These are phyloP conservation scores for Dynastes maya DNA, from an alignment of 2,888 invertebrate genomes.

Conservation along the genomic window DNA sequence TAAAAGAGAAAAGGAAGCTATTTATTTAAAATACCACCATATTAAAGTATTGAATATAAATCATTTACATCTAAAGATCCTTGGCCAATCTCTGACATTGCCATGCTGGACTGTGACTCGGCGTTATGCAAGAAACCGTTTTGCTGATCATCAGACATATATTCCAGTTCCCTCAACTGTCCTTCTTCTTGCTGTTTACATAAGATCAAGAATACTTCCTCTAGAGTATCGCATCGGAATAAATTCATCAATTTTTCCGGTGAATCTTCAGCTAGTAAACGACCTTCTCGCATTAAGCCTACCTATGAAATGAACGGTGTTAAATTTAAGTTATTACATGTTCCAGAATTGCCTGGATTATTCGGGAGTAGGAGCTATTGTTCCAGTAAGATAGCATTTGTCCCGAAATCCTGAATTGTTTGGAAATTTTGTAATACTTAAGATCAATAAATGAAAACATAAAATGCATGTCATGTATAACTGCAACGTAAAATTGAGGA, in stretches of 20 bases:
- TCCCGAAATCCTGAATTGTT: too few species aligned
- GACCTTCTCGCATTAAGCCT: conserved; percentile 90
- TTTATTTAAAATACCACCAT: too few species aligned
- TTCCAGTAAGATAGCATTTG: too few species aligned
- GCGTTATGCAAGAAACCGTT: conserved; percentile 50
- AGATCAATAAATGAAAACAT: too few species aligned
- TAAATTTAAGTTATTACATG: neutral
- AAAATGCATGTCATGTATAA: too few species aligned
- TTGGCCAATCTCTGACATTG: conserved; percentile 51
- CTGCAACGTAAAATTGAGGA: too few species aligned
- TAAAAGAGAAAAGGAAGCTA: neutral
- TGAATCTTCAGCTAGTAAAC: conserved; percentile 88
- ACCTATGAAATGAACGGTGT: conserved; percentile 74
- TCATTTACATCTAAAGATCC: conserved; percentile 55
- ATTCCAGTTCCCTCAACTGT: conserved; percentile 58
- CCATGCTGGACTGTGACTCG: conserved; percentile 53
- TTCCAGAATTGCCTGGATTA: too few species aligned
- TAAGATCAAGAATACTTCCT: conserved; percentile 90
- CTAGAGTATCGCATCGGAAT: conserved; percentile 83
- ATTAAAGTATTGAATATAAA: neutral
- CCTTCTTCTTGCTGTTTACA: conserved; percentile 77
- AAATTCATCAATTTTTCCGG: conserved; percentile 81
- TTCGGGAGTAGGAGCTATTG: too few species aligned
- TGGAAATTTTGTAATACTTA: too few species aligned
- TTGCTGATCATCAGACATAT: conserved; percentile 55